phyloP scores from a whole-genome alignment of 2,113 vertebrate species.

The Acanthisitta chloris region DNA sequence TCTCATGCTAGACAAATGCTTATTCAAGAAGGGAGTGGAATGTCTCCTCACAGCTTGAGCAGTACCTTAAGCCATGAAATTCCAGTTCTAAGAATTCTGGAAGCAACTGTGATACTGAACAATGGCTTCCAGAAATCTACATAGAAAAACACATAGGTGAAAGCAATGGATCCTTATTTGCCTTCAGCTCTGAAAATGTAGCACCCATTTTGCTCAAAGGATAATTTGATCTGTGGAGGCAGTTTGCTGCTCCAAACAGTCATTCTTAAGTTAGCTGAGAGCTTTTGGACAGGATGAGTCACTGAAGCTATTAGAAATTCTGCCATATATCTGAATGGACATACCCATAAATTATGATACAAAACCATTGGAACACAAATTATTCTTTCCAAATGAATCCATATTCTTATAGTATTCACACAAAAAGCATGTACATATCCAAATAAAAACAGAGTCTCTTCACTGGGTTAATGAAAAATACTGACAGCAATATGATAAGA shows the following conservation, averaged over 20 bases:
- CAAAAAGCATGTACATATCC: neutral
- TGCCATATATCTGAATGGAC: neutral
- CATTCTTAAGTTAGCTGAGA: neutral
- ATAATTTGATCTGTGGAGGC: neutral
- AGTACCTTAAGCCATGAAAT: neutral
- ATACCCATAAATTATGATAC: neutral
- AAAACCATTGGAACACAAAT: neutral
- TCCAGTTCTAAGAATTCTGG: neutral
- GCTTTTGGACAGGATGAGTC: neutral
- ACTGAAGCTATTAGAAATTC: neutral
- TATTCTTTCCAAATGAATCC: neutral
- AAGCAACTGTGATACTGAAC: neutral
- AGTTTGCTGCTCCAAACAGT: neutral
- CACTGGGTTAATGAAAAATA: neutral
- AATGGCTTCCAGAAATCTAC: neutral
- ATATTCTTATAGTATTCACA: neutral
- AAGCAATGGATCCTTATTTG: neutral
- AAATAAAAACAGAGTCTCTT: neutral
- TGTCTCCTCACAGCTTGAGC: neutral
- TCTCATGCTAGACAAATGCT: neutral
- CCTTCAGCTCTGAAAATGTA: neutral
- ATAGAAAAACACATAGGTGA: neutral
- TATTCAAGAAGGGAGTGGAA: neutral
- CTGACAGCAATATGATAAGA: neutral
- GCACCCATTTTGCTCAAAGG: neutral